Percentiles rank a stretch among this genome's conserved stretches.
phyloP scores from a whole-genome alignment of 2,888 invertebrate species.

The Strigamia crassipes region DNA sequence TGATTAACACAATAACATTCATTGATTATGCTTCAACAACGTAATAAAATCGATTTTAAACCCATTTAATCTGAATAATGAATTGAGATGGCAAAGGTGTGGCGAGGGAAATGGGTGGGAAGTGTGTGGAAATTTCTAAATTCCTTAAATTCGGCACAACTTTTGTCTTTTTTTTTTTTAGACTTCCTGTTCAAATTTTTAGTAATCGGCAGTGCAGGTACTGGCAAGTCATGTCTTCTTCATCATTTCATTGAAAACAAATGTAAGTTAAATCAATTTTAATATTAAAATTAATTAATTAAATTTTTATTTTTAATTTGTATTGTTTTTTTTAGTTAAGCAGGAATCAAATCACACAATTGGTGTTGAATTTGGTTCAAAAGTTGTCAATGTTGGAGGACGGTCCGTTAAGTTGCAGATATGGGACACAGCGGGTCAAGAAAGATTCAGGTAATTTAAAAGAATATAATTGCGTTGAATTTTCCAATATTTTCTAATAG shows the following conservation, averaged over 20 bases:
- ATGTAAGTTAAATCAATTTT: slow-evolving; percentile 72
- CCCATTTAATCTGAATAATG: not conserved
- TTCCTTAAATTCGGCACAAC: not conserved
- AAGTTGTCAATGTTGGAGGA: slow-evolving; percentile 79
- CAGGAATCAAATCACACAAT: slow-evolving; percentile 82
- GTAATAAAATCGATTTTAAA: not conserved
- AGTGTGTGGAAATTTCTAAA: not conserved
- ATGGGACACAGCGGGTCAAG: slow-evolving; percentile 70
- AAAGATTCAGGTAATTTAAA: slow-evolving; percentile 61
- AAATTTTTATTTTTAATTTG: slow-evolving; percentile 11
- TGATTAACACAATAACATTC: not conserved
- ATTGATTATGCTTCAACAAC: not conserved
- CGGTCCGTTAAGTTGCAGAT: slow-evolving; percentile 81
- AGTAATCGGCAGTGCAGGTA: slow-evolving; percentile 82
- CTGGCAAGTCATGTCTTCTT: slow-evolving; percentile 80
- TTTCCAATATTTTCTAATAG: no score
- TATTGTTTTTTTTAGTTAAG: slow-evolving; percentile 66
- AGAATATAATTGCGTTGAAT: no score
- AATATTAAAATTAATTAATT: not conserved
- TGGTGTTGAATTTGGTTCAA: slow-evolving; percentile 85
- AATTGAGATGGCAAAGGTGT: not conserved
- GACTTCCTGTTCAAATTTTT: slow-evolving; percentile 85
- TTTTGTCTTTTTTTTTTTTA: slow-evolving; percentile 52
- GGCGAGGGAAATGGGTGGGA: not conserved
- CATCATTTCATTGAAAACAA: slow-evolving; percentile 84